phyloP scores from a whole-genome alignment of 2,113 vertebrate genomes.

The Hydrochoerus hydrochaeris region DNA sequence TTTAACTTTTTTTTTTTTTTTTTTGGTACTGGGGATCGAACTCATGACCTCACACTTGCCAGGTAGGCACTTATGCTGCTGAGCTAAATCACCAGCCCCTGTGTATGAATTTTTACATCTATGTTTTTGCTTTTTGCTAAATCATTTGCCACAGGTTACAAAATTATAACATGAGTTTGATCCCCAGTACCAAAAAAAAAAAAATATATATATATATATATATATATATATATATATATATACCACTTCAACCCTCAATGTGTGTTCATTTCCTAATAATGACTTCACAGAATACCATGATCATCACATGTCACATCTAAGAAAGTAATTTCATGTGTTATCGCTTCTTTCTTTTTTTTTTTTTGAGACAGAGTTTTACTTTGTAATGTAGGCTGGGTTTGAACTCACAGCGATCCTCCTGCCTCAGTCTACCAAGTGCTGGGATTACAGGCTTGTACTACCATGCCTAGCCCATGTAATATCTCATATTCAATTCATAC shows the following conservation, averaged over 20 bases:
- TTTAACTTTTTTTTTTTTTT: too few species aligned
- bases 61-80: too few species aligned
- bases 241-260: not conserved
- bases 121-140: not conserved
- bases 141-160: not conserved
- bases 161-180: not conserved
- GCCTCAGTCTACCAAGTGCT: not conserved
- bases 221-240: too few species aligned
- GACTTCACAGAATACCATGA: slow-evolving; percentile 2
- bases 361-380: not conserved
- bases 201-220: too few species aligned
- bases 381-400: not conserved
- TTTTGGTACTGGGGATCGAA: too few species aligned
- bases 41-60: too few species aligned
- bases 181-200: too few species aligned
- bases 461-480: not conserved
- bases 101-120: not conserved
- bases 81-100: too few species aligned
- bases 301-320: not conserved
- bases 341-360: not conserved
- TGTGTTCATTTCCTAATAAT: not conserved
- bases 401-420: not conserved
- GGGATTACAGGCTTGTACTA: not conserved
- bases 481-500: not conserved
- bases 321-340: slow-evolving; percentile 1